phyloP scores from a whole-genome alignment of 2,797 vertebrate genomes.

The Oreortyx pictus region DNA sequence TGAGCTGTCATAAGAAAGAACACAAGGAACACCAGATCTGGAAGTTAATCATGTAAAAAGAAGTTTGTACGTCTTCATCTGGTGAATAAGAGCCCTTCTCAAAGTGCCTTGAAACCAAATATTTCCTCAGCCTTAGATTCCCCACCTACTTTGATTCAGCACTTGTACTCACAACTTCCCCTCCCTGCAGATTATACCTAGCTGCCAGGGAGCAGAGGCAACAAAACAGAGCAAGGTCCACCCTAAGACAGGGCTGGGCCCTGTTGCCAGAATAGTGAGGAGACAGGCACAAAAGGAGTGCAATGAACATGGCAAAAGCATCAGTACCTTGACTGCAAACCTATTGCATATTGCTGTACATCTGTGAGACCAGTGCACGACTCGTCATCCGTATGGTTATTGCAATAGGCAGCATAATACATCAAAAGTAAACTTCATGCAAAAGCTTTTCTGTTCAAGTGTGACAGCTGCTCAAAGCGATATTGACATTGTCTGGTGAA shows the following conservation, averaged over 20 bases:
- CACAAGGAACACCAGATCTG: background rate
- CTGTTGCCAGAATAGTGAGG: accelerated
- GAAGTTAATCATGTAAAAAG: background rate
- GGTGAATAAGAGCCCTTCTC: too few relatives aligned
- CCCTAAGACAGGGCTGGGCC: accelerated
- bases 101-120: too few relatives aligned
- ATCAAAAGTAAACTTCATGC: background rate
- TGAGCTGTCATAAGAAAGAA: constrained; percentile 58
- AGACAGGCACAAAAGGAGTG: background rate
- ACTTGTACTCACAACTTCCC: accelerated
- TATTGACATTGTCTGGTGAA: background rate
- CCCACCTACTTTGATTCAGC: background rate
- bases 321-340: background rate
- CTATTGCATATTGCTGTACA: background rate
- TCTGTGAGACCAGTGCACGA: background rate
- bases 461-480: too few relatives aligned
- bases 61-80: background rate
- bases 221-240: background rate
- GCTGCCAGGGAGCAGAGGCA: background rate
- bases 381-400: background rate
- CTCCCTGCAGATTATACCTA: background rate
- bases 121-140: too few relatives aligned
- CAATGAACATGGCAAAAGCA: background rate
- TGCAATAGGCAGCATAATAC: background rate
- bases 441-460: background rate